These are phyloP conservation scores for Dendrolimus pini DNA, from an alignment of 2,888 invertebrate genomes.

Conservation along the genomic window DNA sequence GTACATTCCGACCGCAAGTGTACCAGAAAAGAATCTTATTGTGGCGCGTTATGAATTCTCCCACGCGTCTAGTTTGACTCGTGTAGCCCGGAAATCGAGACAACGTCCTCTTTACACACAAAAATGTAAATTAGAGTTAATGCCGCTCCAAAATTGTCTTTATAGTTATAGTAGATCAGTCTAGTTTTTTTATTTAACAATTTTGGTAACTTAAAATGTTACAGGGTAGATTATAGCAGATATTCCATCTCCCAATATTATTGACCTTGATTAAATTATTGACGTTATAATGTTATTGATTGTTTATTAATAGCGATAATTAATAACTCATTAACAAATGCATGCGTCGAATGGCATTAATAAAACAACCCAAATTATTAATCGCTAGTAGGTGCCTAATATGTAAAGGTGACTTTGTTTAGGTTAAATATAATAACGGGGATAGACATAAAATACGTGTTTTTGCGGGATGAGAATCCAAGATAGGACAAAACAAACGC, in stretches of 20 bases:
- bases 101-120: conserved; percentile 21
- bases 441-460: too few species aligned
- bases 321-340: neutral
- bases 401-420: too few species aligned
- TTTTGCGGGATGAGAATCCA: too few species aligned
- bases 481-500: too few species aligned
- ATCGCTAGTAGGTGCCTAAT: neutral
- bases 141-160: conserved; percentile 11
- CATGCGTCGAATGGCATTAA: neutral
- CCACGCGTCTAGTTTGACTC: conserved; percentile 30
- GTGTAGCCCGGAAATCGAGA: conserved; percentile 32
- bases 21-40: conserved; percentile 27
- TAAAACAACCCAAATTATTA: neutral
- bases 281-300: neutral
- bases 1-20: neutral
- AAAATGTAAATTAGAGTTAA: conserved; percentile 16
- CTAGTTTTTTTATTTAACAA: too few species aligned
- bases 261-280: neutral
- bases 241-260: neutral
- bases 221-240: conserved; percentile 1
- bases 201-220: too few species aligned
- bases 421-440: too few species aligned
- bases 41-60: conserved; percentile 32
- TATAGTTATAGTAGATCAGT: too few species aligned
- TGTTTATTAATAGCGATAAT: neutral